A percentile compares a stretch with the other conserved stretches of the same genome.
Conservation (phyloP, 2,797 vertebrate genomes). For the Eulemur coronatus region DNA sequence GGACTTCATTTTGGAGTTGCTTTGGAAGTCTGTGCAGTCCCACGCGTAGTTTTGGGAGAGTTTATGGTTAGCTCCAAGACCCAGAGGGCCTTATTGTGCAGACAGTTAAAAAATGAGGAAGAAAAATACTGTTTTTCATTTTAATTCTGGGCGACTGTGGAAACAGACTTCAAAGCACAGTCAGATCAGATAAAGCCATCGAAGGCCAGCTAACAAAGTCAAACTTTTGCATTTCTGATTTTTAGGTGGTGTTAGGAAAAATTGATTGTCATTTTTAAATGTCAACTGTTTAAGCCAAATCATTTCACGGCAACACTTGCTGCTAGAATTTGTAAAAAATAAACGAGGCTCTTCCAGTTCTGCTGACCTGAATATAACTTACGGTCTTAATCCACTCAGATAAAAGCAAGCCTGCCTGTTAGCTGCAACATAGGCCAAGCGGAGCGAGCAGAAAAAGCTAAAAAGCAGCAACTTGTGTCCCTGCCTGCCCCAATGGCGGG, state of each 20-base stretch:
- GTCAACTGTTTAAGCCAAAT: not conserved
- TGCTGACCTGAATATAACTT: not conserved
- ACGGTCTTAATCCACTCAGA: not conserved
- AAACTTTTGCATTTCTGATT: constrained; percentile 13
- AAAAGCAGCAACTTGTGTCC: not conserved
- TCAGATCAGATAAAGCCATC: not conserved
- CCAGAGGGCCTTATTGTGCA: not conserved
- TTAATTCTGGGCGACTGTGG: not conserved
- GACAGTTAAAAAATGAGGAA: not conserved
- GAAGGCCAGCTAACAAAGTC: not conserved
- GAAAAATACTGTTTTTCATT: constrained; percentile 5
- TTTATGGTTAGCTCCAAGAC: not conserved
- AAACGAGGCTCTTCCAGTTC: not conserved
- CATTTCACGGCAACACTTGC: not conserved
- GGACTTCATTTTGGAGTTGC: not conserved
- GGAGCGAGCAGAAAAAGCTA: not conserved
- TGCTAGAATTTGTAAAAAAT: not conserved
- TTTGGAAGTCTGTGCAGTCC: not conserved
- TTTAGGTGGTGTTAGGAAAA: not conserved
- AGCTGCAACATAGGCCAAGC: not conserved
- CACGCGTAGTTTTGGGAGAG: not conserved
- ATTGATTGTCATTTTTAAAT: not conserved
- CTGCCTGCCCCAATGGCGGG: fast-evolving
- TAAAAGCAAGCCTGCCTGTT: not conserved
- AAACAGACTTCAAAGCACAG: not conserved